A percentile compares a stretch with the other conserved stretches of the same genome.
These are phyloP conservation scores for Selene dorsalis DNA, from an alignment of 2,797 vertebrate species.

Conservation along the genomic window DNA sequence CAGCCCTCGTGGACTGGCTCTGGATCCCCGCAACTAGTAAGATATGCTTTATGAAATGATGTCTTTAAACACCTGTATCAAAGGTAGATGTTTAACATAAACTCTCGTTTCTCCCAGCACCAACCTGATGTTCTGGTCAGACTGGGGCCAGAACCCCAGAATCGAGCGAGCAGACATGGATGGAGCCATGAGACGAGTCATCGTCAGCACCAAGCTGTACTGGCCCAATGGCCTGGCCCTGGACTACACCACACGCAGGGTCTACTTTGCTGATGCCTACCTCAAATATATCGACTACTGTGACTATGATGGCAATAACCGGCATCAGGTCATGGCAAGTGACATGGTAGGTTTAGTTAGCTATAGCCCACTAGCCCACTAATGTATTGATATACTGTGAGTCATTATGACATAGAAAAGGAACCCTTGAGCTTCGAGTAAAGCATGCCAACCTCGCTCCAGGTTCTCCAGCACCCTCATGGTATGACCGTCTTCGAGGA, in stretches of 20 bases:
- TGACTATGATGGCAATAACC: constrained; percentile 91
- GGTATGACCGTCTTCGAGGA: constrained; percentile 94
- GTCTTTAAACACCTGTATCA: background rate
- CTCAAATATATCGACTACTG: constrained; percentile 96
- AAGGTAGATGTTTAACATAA: background rate
- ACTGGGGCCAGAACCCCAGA: constrained; percentile 85
- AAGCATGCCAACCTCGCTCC: constrained; percentile 4
- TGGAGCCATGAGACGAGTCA: constrained; percentile 72
- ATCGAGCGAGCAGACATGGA: constrained; percentile 83
- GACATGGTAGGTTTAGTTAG: constrained; percentile 86
- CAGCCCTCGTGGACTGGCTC: constrained; percentile 81
- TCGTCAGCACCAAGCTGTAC: constrained; percentile 82
- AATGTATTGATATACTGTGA: background rate
- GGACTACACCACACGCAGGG: constrained; percentile 88
- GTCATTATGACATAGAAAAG: background rate
- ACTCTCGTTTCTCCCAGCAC: constrained; percentile 64
- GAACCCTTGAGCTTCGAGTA: background rate
- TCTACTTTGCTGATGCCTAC: constrained; percentile 94
- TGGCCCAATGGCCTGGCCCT: constrained; percentile 84
- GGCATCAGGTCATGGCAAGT: constrained; percentile 91
- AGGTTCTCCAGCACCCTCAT: constrained; percentile 91
- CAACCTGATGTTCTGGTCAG: constrained; percentile 84
- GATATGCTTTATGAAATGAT: background rate
- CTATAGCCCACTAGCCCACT: too few relatives aligned
- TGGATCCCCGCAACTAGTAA: constrained; percentile 84